These are phyloP conservation scores for Dolichopus griseipennis DNA, from an alignment of 2,888 invertebrate species.

Conservation along the genomic window DNA sequence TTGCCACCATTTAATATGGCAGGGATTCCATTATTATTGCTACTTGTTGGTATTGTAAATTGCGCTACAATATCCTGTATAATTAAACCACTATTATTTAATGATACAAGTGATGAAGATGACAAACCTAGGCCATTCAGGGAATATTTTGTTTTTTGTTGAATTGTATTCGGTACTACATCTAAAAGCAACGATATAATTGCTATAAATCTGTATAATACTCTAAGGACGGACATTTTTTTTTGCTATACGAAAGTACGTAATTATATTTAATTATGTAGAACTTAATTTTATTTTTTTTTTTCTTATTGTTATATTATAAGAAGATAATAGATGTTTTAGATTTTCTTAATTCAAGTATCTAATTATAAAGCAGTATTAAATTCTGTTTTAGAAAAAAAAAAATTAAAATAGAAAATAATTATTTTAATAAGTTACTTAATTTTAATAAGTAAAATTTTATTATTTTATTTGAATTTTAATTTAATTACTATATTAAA, in stretches of 20 bases:
- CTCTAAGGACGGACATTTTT: slow-evolving; percentile 8
- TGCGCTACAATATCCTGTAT: slow-evolving; percentile 35
- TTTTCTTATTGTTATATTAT: neutral
- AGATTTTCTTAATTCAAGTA: neutral
- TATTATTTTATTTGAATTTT: too few species aligned
- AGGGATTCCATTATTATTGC: slow-evolving; percentile 12
- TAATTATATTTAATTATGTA: too few species aligned
- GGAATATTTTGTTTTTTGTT: neutral
- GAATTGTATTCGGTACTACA: neutral
- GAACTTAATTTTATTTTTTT: neutral
- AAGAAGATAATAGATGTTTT: neutral
- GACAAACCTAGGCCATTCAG: neutral
- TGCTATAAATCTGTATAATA: neutral
- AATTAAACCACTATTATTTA: neutral
- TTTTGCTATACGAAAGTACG: neutral
- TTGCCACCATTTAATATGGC: slow-evolving; percentile 19
- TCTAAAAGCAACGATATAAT: neutral
- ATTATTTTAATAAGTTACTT: too few species aligned
- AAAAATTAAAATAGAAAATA: too few species aligned
- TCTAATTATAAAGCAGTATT: neutral
- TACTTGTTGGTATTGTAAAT: slow-evolving; percentile 30
- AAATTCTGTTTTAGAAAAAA: too few species aligned
- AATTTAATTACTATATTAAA: too few species aligned
- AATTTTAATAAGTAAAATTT: too few species aligned
- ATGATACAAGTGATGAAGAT: neutral